Evolutionary conservation across 2,113 vertebrate genomes (phyloP).

Genomic region (Otus sunia): DNA sequence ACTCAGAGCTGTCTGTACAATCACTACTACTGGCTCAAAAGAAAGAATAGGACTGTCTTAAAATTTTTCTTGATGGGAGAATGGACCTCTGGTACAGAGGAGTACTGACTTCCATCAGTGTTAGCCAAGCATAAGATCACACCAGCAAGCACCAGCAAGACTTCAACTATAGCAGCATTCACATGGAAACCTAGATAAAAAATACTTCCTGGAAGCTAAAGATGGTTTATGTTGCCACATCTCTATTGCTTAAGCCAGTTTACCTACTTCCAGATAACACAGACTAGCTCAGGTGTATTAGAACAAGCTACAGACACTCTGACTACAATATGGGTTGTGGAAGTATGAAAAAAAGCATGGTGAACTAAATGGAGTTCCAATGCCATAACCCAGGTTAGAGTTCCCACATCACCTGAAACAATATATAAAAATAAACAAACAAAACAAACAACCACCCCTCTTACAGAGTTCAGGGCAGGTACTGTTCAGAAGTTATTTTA

Average conservation of each 20-base stretch:
- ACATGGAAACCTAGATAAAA: neutral
- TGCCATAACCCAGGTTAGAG: neutral
- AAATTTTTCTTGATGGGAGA: neutral
- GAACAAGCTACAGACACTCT: neutral
- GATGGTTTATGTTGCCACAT: neutral
- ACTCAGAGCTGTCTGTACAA: neutral
- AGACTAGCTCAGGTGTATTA: neutral
- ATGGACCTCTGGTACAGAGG: neutral
- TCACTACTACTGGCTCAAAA: neutral
- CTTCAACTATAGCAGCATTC: neutral
- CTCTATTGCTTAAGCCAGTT: neutral
- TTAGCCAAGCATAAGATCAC: neutral
- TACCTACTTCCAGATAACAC: neutral
- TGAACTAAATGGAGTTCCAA: neutral
- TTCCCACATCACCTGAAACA: neutral
- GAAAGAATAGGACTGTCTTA: neutral
- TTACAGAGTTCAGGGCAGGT: neutral
- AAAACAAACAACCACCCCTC: neutral
- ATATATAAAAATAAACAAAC: neutral
- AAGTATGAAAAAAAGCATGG: neutral
- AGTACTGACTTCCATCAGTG: neutral
- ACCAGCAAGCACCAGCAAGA: neutral
- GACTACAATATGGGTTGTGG: neutral
- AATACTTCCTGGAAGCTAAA: neutral
- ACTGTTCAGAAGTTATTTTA: neutral